Conservation (phyloP, 2,113 vertebrate genomes). For the Xenopus tropicalis region DNA sequence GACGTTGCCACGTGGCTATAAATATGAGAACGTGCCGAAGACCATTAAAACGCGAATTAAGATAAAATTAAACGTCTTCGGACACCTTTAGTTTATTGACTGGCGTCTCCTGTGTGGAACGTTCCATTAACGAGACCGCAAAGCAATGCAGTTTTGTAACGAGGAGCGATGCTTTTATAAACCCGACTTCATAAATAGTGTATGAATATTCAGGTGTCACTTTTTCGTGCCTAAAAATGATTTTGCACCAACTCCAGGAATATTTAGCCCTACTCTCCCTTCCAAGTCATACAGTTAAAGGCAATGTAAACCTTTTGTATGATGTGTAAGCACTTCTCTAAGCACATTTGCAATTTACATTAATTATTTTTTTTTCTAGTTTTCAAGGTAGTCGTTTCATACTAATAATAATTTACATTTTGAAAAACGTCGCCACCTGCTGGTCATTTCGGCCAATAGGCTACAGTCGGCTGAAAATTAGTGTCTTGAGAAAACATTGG, state of each 20-base stretch:
- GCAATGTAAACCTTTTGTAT: too few relatives aligned
- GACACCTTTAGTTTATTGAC: not conserved
- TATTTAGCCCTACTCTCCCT: not conserved
- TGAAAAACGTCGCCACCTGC: too few relatives aligned
- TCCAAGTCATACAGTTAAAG: not conserved
- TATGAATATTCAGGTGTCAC: slow-evolving; percentile 22
- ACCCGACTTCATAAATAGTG: slow-evolving; percentile 36
- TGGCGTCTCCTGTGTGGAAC: not conserved
- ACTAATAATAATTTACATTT: too few relatives aligned
- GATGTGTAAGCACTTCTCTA: too few relatives aligned
- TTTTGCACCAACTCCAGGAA: slow-evolving; percentile 21
- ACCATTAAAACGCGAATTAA: not conserved
- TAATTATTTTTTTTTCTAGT: too few relatives aligned
- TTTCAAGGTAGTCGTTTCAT: too few relatives aligned
- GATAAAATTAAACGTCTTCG: not conserved
- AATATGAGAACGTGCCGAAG: not conserved
- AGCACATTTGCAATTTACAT: too few relatives aligned
- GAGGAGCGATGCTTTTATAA: slow-evolving; percentile 19
- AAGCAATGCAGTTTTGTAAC: slow-evolving; percentile 3
- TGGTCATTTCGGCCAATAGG: too few relatives aligned
- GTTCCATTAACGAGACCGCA: slow-evolving; percentile 14
- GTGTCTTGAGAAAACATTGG: too few relatives aligned
- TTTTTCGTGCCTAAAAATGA: slow-evolving; percentile 20
- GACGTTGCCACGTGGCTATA: not conserved
- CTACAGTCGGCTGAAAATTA: too few relatives aligned